Evolutionary conservation across 2,888 invertebrate genomes (phyloP), one percentile per base, ranked within the genome.

Genomic region (Frankliniella fusca): DNA sequence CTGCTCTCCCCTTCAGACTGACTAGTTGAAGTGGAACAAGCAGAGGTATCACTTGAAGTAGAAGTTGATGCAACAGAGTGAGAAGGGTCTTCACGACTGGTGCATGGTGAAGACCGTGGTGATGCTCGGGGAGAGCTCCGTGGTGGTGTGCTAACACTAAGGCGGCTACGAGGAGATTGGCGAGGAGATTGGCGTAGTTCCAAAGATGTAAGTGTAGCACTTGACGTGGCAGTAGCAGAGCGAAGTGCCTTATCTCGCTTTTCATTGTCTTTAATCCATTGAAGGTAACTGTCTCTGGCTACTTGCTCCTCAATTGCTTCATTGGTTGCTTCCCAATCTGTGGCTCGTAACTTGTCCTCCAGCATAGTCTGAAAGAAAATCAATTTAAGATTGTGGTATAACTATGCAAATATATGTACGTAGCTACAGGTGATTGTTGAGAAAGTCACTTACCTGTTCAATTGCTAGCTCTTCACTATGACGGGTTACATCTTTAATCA

Each of bases 251-350:
- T 88, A 81, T 87, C 87, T 84, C 91, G 89, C 86, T 91, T 90
- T 87, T 92, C 91, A 86, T 91, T 92, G 82, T 93, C 93, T 83
- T 91, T 90, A 81, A 94, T 89, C 93, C 93, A 95, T 87, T 95
- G 94, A 81, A 95, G 90, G 88, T 95, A 95, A 76, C 94, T 95
- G 88, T 96, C 95, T 23, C 95, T 90, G 9, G 95, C 95, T 15
- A 95, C 94, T 89, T 95, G 95, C 87, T 96, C 95, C 86, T 95
- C 94, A 82, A 96, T 93, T n/a, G 94, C 94, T 87, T 96, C 95
- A 87, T 95, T 95, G 0, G 96, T 97, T 12, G 96, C 94, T 88
- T 97, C 96, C 95, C 95, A 96, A 88, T 97, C 96, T 10, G 96
- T 95, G 84, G 95, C 95, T 86, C 93, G 92, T 80, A 96, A 88